phyloP scores from a whole-genome alignment of 35 echinoderm and acorn worm genomes.

The Chiridota heheva region DNA sequence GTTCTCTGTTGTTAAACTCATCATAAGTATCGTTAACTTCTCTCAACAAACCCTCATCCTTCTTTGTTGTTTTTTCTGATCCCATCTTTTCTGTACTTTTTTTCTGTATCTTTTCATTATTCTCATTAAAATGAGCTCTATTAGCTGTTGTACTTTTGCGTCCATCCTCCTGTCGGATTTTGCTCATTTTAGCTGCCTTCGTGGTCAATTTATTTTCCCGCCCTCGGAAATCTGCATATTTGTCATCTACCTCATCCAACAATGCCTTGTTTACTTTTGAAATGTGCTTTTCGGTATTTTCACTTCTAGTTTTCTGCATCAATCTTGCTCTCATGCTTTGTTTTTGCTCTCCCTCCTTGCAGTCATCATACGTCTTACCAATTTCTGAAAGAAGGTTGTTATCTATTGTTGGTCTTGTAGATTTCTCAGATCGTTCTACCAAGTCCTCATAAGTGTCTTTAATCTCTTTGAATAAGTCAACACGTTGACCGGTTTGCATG shows the following conservation, averaged over 20 bases:
- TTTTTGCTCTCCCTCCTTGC: background rate
- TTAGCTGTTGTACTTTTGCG: conserved; percentile 2
- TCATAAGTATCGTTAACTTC: conserved; percentile 8
- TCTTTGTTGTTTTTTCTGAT: background rate
- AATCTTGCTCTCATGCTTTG: too few relatives aligned
- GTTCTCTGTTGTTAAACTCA: conserved; percentile 10
- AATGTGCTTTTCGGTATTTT: too few relatives aligned
- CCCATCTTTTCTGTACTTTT: background rate
- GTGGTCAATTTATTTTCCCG: background rate
- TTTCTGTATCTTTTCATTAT: background rate
- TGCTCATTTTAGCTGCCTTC: conserved; percentile 1
- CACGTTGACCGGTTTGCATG: conserved; percentile 15
- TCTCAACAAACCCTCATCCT: background rate
- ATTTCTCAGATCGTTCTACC: background rate
- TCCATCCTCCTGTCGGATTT: conserved; percentile 17
- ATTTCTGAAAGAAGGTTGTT: background rate
- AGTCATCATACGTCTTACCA: conserved; percentile 7
- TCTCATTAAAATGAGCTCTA: background rate
- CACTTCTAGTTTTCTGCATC: too few relatives aligned
- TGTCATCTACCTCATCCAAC: background rate
- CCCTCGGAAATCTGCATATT: conserved; percentile 1
- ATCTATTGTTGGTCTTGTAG: conserved; percentile 14
- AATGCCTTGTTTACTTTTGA: too few relatives aligned
- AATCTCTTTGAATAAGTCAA: conserved; percentile 25
- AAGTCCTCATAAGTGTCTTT: conserved; percentile 21